Percentiles rank a stretch among this genome's conserved stretches.
These are phyloP conservation scores for Hippopotamyrus pictus DNA, from an alignment of 2,797 vertebrate genomes.

Conservation along the genomic window DNA sequence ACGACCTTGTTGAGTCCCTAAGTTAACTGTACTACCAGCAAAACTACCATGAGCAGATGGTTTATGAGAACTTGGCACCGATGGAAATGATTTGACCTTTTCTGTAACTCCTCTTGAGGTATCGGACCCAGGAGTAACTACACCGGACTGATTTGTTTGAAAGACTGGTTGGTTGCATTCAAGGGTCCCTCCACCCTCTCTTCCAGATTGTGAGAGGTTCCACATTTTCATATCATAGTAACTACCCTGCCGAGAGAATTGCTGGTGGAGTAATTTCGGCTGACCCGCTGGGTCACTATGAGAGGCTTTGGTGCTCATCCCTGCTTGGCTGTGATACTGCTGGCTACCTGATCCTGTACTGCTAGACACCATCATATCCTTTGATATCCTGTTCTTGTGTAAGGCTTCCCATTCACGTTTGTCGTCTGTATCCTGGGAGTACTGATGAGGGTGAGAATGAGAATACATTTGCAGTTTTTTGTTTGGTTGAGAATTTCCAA, in stretches of 20 bases:
- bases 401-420: conserved; percentile 52
- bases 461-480: conserved; percentile 64
- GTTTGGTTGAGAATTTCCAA: conserved; percentile 34
- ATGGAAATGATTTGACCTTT: conserved; percentile 52
- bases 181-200: conserved; percentile 47
- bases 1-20: conserved; percentile 35
- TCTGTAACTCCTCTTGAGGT: conserved; percentile 44
- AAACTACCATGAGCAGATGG: conserved; percentile 33
- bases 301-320: conserved; percentile 38
- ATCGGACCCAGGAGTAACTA: conserved; percentile 43
- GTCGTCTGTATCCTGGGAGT: conserved; percentile 56
- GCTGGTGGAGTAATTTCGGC: conserved; percentile 35
- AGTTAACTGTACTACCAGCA: conserved; percentile 50
- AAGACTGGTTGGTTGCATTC: conserved; percentile 49
- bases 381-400: conserved; percentile 55
- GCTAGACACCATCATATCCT: conserved; percentile 58
- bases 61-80: conserved; percentile 34
- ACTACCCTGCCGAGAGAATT: conserved; percentile 53
- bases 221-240: conserved; percentile 68
- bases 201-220: conserved; percentile 52
- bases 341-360: conserved; percentile 34
- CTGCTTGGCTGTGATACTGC: conserved; percentile 35
- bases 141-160: conserved; percentile 48
- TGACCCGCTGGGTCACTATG: conserved; percentile 45
- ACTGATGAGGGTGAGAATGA: conserved; percentile 56